Base-by-base conservation (phyloP, 2,797 vertebrate genomes). In the Mionectes olivaceus region DNA sequence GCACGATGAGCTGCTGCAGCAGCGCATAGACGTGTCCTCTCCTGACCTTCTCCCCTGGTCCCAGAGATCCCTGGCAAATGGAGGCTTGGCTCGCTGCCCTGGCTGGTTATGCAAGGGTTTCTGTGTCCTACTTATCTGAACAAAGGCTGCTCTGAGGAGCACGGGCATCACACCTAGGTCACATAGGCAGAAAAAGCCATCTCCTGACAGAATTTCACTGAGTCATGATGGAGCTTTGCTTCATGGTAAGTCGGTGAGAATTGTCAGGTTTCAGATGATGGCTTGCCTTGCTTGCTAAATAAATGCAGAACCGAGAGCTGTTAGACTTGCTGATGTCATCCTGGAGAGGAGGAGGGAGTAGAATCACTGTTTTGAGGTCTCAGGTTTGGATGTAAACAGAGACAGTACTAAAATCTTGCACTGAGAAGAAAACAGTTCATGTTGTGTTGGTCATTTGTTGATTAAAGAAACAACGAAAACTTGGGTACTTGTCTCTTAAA, bases 51-150 rank as follows among this genome's bases (percentile, higher is more conserved):
- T 83, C 77, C 83, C 59, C 95, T 89, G 95, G 95, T 91, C 88
- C 76, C 71, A n/a, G 55, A 70, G 91, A 55, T 37, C 91, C 93
- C 90, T 96, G 94, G 96, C 97, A 97, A 97, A 96, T 96, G 88
- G 79, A 93, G 94, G 65, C 59, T 92, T 98, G 98, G 98, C 97
- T 77, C 85, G 19, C 43, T 85, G 97, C 97, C 98, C 97, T 32
- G 13, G 55, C 74, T 88, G 89, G 56, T 96, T 97, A 96, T 8
- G 35, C 94, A 97, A 96, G 93, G 84, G 83, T 93, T 47, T 67
- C 90, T 14, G 10, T 87, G 97, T 83, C 96, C 97, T 95, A 97
- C 92, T 98, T 98, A 32, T 49, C 25, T 12, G 79, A 96, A 97
- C 97, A 98, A 98, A 98, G 87, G 84, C 89, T 61, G 91, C 92